Conservation (phyloP, 2,888 invertebrate species). For the Drosophila austrosaltans region DNA sequence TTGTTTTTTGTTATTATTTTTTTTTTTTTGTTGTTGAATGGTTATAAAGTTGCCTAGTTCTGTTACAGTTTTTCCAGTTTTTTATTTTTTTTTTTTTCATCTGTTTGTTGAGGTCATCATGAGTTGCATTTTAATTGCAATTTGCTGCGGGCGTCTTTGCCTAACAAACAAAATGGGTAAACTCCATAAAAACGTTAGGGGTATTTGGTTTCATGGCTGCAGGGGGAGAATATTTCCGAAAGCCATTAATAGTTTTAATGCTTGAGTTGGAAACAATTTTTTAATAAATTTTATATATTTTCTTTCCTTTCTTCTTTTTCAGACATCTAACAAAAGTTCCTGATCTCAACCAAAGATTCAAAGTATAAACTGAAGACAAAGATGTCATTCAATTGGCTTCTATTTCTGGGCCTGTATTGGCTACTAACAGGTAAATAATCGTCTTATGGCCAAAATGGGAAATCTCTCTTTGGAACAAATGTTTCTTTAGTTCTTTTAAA, state of each 20-base stretch:
- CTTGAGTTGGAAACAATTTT: too few species aligned
- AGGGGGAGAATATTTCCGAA: background rate
- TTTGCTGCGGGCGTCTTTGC: slow-evolving; percentile 22
- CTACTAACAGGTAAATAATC: slow-evolving; percentile 54
- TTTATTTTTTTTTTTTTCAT: background rate
- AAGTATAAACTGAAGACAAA: slow-evolving; percentile 18
- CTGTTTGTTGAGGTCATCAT: slow-evolving; percentile 9
- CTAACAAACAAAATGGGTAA: background rate
- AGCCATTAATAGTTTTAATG: background rate
- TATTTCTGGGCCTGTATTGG: slow-evolving; percentile 42
- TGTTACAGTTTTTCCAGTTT: slow-evolving; percentile 15
- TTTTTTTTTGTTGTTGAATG: slow-evolving; percentile 22
- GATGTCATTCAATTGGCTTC: slow-evolving; percentile 58
- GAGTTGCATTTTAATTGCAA: slow-evolving; percentile 40
- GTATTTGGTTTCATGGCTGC: background rate
- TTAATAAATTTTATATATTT: background rate
- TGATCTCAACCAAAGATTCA: background rate
- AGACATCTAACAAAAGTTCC: slow-evolving; percentile 3
- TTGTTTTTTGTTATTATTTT: background rate
- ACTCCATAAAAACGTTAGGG: background rate
- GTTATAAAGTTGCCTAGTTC: slow-evolving; percentile 35
- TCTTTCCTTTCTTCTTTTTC: background rate
- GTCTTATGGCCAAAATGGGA: slow-evolving; percentile 4
- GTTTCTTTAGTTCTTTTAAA: background rate
- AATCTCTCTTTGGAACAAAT: background rate